Conservation (phyloP, 2,888 invertebrate species). For the Aquatica leii region DNA sequence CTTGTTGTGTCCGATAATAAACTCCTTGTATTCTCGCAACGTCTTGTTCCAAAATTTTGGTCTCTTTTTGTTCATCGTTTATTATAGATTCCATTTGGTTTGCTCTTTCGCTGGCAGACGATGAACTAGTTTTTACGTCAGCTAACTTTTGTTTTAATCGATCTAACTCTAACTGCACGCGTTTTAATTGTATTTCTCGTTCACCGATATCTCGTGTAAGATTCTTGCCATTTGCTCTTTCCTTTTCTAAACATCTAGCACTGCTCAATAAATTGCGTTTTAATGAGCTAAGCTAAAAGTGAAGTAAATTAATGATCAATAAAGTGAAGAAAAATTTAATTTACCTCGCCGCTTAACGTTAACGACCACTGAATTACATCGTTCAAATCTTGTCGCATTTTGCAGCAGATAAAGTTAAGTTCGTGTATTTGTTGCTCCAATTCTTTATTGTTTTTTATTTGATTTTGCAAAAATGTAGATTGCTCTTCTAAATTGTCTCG, state of each 20-base stretch:
- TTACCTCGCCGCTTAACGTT: slow-evolving; percentile 60
- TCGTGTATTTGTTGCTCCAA: slow-evolving; percentile 58
- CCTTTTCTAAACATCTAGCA: slow-evolving; percentile 54
- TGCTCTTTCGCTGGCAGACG: slow-evolving; percentile 67
- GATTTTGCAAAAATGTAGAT: slow-evolving; percentile 68
- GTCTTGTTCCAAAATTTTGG: slow-evolving; percentile 60
- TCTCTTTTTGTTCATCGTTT: slow-evolving; percentile 65
- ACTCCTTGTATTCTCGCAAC: slow-evolving; percentile 64
- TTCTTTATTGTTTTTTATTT: slow-evolving; percentile 67
- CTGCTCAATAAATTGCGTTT: slow-evolving; percentile 63
- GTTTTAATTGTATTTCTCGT: slow-evolving; percentile 43
- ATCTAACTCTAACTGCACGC: slow-evolving; percentile 44
- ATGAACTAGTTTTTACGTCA: slow-evolving; percentile 63
- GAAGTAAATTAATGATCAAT: slow-evolving; percentile 33
- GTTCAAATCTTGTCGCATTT: slow-evolving; percentile 53
- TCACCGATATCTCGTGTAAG: slow-evolving; percentile 45
- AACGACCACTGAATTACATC: slow-evolving; percentile 53
- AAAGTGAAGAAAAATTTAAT: not conserved
- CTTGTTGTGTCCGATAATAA: slow-evolving; percentile 63
- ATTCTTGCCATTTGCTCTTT: slow-evolving; percentile 48
- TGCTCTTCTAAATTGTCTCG: slow-evolving; percentile 67
- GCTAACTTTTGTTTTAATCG: slow-evolving; percentile 62
- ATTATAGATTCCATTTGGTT: slow-evolving; percentile 69
- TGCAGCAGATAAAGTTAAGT: slow-evolving; percentile 58
- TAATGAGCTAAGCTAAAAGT: slow-evolving; percentile 61